Evolutionary conservation across 2,888 invertebrate genomes (phyloP).

Genomic region (Temnothorax ravouxi): DNA sequence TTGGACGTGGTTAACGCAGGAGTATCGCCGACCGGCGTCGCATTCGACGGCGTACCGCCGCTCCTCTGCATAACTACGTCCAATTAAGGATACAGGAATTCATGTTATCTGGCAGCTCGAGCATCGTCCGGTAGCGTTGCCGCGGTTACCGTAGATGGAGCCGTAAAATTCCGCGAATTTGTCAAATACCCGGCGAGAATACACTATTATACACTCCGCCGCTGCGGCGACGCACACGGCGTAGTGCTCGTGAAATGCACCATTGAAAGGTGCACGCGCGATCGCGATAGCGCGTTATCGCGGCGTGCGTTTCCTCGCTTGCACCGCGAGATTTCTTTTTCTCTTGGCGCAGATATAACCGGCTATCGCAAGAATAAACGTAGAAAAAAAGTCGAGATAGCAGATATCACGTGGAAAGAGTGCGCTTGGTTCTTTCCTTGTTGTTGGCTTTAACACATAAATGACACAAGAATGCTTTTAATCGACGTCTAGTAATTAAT

Average conservation of each 20-base stretch:
- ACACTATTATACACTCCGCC: not conserved
- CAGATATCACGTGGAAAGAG: not conserved
- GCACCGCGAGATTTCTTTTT: not conserved
- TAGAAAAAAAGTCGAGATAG: not conserved
- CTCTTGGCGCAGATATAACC: not conserved
- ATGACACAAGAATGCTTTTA: not conserved
- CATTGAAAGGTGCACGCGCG: slow-evolving; percentile 43
- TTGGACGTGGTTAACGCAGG: slow-evolving; percentile 52
- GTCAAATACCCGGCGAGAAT: slow-evolving; percentile 41
- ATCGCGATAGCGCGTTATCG: slow-evolving; percentile 39
- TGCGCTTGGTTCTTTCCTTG: too few relatives aligned
- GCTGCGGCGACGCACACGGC: not conserved
- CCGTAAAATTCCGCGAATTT: slow-evolving; percentile 54
- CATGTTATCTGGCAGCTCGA: slow-evolving; percentile 54
- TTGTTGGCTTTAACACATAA: not conserved
- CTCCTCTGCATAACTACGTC: slow-evolving; percentile 59
- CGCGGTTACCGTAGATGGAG: slow-evolving; percentile 28
- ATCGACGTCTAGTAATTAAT: not conserved
- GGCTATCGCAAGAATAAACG: not conserved
- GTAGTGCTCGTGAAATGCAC: not conserved
- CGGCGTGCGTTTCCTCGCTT: slow-evolving; percentile 7
- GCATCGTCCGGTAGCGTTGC: slow-evolving; percentile 6
- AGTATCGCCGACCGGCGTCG: slow-evolving; percentile 34
- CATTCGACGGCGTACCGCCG: slow-evolving; percentile 16
- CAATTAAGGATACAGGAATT: slow-evolving; percentile 62